phyloP scores from a whole-genome alignment of 2,113 vertebrate species.

The Piprites chloris region DNA sequence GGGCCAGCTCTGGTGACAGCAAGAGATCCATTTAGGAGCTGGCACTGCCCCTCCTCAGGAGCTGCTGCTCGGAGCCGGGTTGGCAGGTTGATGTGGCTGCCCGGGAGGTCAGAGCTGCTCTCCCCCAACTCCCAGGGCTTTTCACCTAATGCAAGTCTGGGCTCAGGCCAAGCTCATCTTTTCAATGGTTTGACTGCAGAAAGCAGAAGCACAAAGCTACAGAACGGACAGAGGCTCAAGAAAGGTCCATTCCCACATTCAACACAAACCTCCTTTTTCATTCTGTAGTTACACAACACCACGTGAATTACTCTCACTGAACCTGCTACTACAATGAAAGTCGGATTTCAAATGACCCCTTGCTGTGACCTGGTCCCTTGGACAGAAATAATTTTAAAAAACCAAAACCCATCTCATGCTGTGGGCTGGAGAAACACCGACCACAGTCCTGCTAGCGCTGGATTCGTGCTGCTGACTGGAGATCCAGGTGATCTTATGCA shows the following conservation, averaged over 20 bases:
- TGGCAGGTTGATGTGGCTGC: not conserved
- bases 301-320: rapidly evolving
- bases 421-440: not conserved
- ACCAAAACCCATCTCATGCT: rapidly evolving
- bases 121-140: not conserved
- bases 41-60: not conserved
- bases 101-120: not conserved
- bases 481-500: rapidly evolving
- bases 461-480: rapidly evolving
- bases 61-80: not conserved
- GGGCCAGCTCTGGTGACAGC: not conserved
- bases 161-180: not conserved
- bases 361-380: too few species aligned
- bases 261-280: rapidly evolving
- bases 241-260: rapidly evolving
- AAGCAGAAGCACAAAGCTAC: not conserved
- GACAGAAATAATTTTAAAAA: not conserved
- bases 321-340: not conserved
- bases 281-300: rapidly evolving
- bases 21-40: not conserved
- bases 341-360: rapidly evolving
- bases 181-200: not conserved
- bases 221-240: not conserved
- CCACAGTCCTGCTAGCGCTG: rapidly evolving
- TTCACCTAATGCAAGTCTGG: not conserved